Conservation (phyloP, 1,140 invertebrate genomes). For the Drosophila kohkoa region DNA sequence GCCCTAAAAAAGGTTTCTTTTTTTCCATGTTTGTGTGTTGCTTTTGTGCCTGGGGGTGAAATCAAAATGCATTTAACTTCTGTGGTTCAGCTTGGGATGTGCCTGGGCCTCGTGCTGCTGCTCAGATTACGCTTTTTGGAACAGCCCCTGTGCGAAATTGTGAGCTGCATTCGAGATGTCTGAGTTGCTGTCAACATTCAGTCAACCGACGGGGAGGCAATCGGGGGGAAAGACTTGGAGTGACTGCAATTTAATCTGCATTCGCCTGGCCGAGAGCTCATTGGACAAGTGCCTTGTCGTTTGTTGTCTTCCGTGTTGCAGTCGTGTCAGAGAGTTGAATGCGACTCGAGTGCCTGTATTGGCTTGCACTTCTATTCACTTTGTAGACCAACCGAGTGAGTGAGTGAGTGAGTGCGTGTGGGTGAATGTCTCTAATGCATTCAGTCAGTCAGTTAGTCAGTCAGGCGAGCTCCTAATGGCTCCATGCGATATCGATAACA, state of each 20-base stretch:
- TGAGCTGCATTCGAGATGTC: background rate
- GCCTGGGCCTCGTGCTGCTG: constrained; percentile 6
- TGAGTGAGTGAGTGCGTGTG: constrained; percentile 1
- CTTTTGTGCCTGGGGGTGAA: constrained; percentile 56
- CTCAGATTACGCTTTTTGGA: constrained; percentile 5
- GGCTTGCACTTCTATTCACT: constrained; percentile 41
- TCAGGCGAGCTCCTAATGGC: constrained; percentile 5
- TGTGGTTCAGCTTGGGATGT: constrained; percentile 58
- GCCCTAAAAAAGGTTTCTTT: constrained; percentile 44
- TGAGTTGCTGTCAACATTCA: constrained; percentile 11
- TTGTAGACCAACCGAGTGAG: constrained; percentile 2
- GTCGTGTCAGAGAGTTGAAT: constrained; percentile 1
- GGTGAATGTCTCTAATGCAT: constrained; percentile 31
- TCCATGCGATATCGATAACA: constrained; percentile 47
- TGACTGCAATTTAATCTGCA: constrained; percentile 67
- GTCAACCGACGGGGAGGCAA: background rate
- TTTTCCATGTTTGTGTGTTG: constrained; percentile 12
- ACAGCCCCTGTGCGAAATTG: constrained; percentile 52
- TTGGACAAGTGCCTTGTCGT: constrained; percentile 57
- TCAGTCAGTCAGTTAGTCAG: background rate
- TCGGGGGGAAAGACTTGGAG: background rate
- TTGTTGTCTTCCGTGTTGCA: constrained; percentile 45
- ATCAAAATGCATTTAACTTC: constrained; percentile 81
- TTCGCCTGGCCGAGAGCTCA: constrained; percentile 27
- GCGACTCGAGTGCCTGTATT: constrained; percentile 25